These are phyloP conservation scores for Xerus inauris DNA, from an alignment of 2,113 vertebrate species.

Conservation along the genomic window DNA sequence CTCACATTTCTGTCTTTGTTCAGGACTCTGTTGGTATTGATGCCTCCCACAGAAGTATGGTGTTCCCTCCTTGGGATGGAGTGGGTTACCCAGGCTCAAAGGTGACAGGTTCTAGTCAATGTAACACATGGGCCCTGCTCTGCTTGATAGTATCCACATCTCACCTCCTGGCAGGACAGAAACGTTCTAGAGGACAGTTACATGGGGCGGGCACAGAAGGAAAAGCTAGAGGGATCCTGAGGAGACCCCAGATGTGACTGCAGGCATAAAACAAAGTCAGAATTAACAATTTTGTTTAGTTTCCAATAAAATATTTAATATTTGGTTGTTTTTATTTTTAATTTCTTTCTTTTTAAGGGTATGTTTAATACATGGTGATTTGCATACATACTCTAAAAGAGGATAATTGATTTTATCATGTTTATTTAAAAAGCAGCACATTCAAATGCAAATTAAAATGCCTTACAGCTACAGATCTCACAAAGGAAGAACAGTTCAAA, in stretches of 20 bases:
- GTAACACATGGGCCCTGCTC: fast-evolving
- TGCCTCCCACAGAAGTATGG: fast-evolving
- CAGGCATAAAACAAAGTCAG: neutral
- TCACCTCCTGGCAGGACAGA: neutral
- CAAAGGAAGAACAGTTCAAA: neutral
- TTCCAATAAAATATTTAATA: neutral
- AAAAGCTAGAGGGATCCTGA: neutral
- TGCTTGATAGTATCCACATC: neutral
- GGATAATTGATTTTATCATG: slow-evolving; percentile 60
- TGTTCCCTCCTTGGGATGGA: fast-evolving
- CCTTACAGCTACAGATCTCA: neutral
- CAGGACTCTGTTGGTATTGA: fast-evolving
- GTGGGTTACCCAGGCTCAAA: no score
- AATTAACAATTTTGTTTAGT: neutral
- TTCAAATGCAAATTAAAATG: slow-evolving; percentile 62
- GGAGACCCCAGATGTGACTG: neutral
- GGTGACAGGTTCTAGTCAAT: neutral
- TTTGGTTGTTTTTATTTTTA: neutral
- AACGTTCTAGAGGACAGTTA: neutral
- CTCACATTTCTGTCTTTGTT: neutral
- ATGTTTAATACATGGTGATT: slow-evolving; percentile 22
- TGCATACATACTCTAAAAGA: neutral
- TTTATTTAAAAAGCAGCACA: neutral
- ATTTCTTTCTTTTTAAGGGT: neutral
- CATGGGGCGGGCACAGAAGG: neutral